Percentiles rank a stretch among this genome's conserved stretches.
Evolutionary conservation across 2,113 vertebrate species (phyloP).

Genomic region (Salvelinus alpinus): DNA sequence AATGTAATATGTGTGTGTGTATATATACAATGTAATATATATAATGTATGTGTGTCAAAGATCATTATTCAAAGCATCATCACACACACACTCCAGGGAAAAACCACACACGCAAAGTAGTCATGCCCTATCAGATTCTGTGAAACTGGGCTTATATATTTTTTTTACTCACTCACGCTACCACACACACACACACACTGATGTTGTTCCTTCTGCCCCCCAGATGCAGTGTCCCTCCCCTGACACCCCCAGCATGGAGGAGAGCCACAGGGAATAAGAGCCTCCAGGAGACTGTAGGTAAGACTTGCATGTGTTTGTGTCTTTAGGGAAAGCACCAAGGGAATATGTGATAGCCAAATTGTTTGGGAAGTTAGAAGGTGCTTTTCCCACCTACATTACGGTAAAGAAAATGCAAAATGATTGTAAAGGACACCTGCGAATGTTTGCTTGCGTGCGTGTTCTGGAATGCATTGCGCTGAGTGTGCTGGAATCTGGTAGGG

Average conservation of each 20-base stretch:
- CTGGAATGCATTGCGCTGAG: conserved; percentile 24
- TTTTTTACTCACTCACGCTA: not conserved
- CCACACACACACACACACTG: not conserved
- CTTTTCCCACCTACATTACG: too few relatives aligned
- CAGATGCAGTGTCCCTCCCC: conserved; percentile 63
- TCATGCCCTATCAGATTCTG: not conserved
- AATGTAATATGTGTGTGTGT: too few relatives aligned
- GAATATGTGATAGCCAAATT: not conserved
- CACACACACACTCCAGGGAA: not conserved
- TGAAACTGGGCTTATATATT: not conserved
- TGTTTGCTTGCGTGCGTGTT: not conserved
- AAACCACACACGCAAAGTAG: not conserved
- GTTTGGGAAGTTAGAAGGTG: not conserved
- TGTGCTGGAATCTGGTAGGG: conserved; percentile 41
- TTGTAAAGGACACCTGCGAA: not conserved
- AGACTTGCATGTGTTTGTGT: not conserved
- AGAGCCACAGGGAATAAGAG: conserved; percentile 58
- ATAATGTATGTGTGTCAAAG: not conserved
- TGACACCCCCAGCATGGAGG: conserved; percentile 40
- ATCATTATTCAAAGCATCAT: not conserved
- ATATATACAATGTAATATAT: too few relatives aligned
- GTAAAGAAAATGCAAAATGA: too few relatives aligned
- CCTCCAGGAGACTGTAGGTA: conserved; percentile 65
- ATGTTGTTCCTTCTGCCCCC: not conserved
- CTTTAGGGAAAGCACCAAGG: not conserved